Percentiles rank a stretch among this genome's conserved stretches.
Conservation (phyloP, 2,888 invertebrate species). For the Tholera decimalis region DNA sequence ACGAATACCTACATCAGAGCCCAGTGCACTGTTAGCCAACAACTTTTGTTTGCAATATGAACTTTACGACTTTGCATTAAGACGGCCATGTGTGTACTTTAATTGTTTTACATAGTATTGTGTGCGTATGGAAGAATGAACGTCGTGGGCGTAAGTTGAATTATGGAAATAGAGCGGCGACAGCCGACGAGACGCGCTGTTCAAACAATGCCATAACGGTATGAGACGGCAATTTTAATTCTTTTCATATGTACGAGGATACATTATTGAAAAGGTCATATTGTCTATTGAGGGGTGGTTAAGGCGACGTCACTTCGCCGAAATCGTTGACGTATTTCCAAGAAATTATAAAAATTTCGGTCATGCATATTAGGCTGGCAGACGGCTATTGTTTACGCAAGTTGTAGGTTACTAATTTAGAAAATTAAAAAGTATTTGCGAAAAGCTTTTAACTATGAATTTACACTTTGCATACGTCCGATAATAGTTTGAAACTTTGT, state of each 20-base stretch:
- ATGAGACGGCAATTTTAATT: conserved; percentile 81
- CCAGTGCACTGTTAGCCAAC: conserved; percentile 62
- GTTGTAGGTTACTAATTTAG: conserved; percentile 22
- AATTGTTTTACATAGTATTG: conserved; percentile 62
- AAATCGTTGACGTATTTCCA: conserved; percentile 26
- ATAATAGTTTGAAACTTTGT: neutral
- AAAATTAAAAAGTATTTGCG: conserved; percentile 16
- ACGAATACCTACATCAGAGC: conserved; percentile 72
- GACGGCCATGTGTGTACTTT: conserved; percentile 61
- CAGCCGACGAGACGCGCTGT: conserved; percentile 69
- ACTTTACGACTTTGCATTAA: conserved; percentile 74
- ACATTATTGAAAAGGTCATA: conserved; percentile 74
- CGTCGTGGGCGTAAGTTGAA: conserved; percentile 82
- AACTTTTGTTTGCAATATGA: conserved; percentile 69
- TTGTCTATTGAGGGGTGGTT: conserved; percentile 63
- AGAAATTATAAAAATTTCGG: conserved; percentile 24
- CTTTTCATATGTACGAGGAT: conserved; percentile 74
- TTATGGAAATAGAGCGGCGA: conserved; percentile 87
- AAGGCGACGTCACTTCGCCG: conserved; percentile 37
- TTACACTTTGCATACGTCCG: conserved; percentile 1
- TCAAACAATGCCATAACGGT: conserved; percentile 88
- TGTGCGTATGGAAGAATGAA: conserved; percentile 79
- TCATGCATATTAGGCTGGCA: conserved; percentile 1
- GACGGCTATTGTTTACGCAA: conserved; percentile 11
- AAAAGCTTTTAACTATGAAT: conserved; percentile 13